Evolutionary conservation across 1,140 invertebrate species (phyloP), one percentile per base, ranked within the genome.

Genomic region (Brachionus angularis): DNA sequence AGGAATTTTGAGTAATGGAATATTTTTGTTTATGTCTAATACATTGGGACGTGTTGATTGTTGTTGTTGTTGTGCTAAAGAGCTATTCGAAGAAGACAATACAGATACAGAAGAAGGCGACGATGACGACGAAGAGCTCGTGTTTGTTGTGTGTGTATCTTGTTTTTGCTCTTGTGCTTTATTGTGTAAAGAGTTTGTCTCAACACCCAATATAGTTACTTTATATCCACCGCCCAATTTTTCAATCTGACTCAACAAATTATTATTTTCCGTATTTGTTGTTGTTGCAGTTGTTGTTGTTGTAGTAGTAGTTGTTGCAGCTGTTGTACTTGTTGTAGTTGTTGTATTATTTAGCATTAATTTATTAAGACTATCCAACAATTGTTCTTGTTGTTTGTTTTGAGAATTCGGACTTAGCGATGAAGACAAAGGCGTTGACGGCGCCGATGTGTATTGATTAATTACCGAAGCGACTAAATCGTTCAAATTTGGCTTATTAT

Each of bases 401-500:
- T 18, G n/a, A 18, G 36, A 31, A 8, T 33, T 2, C 18, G 53
- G 33, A 36, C 33, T 58, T 23, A 21, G 5, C 16, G 52, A 55
- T 3, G 5, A 27, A 7, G 52, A 14, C 29, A 36, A 36, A 33
- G 53, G 34, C 21, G 33, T 42, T 7, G 53, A 39, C 10, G n/a
- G 36, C 29, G 42, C 10, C n/a, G 25, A 7, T 1, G 62, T 67
- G 42, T 47, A 67, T 33, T 67, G 62, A 33, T 67, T 33, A 18
- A 67, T 67, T 12, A 67, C 47, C 8, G 62, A 67, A 25, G 62
- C 42, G 42, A 67, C 62, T 33, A 67, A 42, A 46, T 67, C 47
- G 44, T 29, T 67, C 23, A 67, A 31, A 27, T 67, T 67, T 0
- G 62, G 33, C 18, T 27, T 23, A 18, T 33, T 34, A n/a, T 23